These are phyloP conservation scores for Eretmochelys imbricata DNA, from an alignment of 2,113 vertebrate species.

Conservation along the genomic window DNA sequence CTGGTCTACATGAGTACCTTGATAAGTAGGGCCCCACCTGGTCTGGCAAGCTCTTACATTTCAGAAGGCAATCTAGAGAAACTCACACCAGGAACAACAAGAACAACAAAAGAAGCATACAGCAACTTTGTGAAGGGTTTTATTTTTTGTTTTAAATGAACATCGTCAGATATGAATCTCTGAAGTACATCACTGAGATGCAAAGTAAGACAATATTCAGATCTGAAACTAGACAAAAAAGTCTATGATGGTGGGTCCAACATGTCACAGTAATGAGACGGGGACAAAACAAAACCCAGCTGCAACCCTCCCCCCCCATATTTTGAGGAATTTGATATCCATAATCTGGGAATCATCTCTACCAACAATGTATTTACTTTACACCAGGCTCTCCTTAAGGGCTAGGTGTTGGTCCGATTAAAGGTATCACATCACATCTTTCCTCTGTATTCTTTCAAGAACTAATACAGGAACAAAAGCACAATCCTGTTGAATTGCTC, in stretches of 20 bases:
- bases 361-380: not conserved
- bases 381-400: not conserved
- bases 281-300: not conserved
- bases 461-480: not conserved
- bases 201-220: not conserved
- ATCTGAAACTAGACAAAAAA: not conserved
- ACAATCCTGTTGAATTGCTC: not conserved
- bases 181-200: fast-evolving
- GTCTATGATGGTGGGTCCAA: not conserved
- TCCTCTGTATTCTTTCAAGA: not conserved
- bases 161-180: not conserved
- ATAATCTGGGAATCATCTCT: not conserved
- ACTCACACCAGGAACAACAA: not conserved
- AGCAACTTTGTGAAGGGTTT: not conserved
- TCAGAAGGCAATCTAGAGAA: not conserved
- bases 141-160: not conserved
- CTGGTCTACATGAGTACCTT: not conserved
- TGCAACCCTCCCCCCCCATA: not conserved
- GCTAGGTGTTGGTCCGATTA: not conserved
- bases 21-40: fast-evolving
- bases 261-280: not conserved
- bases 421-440: fast-evolving
- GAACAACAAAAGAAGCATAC: not conserved
- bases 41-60: not conserved
- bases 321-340: not conserved